phyloP scores from a whole-genome alignment of 2,113 vertebrate genomes.

The Ictalurus furcatus region DNA sequence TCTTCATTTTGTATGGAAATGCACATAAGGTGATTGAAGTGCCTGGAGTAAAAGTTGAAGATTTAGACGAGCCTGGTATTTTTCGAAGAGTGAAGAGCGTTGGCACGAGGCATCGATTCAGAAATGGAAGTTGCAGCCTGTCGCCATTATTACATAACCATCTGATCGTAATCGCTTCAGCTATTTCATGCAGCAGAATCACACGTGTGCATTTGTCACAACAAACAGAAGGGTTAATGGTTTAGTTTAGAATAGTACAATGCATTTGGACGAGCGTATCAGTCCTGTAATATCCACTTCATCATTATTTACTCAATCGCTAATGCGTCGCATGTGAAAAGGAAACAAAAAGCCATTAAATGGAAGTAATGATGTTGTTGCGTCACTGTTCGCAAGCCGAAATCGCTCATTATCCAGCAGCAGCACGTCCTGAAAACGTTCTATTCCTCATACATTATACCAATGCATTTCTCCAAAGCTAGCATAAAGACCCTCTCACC shows the following conservation, averaged over 20 bases:
- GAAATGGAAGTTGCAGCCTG: neutral
- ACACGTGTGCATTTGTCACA: neutral
- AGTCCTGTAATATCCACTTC: neutral
- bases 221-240: neutral
- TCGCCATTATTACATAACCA: conserved; percentile 2
- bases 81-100: neutral
- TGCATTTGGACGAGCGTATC: neutral
- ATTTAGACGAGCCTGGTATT: neutral
- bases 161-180: neutral
- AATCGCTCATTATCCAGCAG: neutral
- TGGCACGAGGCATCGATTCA: conserved; percentile 9
- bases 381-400: neutral
- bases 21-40: conserved; percentile 33
- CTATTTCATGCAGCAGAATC: neutral
- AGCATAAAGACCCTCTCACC: neutral
- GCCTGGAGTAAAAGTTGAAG: neutral
- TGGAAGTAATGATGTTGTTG: neutral
- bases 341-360: neutral
- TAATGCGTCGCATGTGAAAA: neutral
- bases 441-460: no score
- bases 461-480: neutral
- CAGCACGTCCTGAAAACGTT: neutral
- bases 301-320: neutral
- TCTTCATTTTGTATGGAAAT: conserved; percentile 53
- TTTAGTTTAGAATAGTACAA: neutral